Base-by-base conservation (phyloP, 2,797 vertebrate species). In the Ctenosaura bakeri region DNA sequence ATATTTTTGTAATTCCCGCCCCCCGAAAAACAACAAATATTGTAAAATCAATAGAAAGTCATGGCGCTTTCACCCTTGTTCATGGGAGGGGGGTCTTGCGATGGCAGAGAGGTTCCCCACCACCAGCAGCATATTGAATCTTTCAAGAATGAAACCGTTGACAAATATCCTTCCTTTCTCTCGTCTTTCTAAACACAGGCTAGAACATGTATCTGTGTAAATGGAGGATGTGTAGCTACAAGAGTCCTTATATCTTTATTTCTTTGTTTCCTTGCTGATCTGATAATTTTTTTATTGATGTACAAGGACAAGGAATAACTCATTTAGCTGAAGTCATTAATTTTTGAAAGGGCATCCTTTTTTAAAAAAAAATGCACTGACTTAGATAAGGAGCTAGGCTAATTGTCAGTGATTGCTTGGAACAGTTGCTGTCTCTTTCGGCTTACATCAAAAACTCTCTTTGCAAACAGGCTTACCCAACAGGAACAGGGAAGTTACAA, bases 221-320 rank as follows among this genome's bases (percentile, higher is more conserved):
- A 77, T 32, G 71, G 32, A 74, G 32, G n/a, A 35, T 35, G 1
- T 42, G 42, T 9, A 20, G 74, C 18, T 22, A 42, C 26, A 83
- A 46, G 38, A 62, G 10, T 35, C 18, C 13, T 9, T 26, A 9
- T 22, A 64, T 26, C 38, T 83, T 22, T 64, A 64, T 64, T 64
- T 24, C 62, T 64, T 64, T 42, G 26, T 59, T 50, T 83, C 22
- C 38, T 64, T 64, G 24, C 8, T 46, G 38, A 52, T 32, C 85
- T 88, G 85, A 85, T 90, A 88, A 88, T 10, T 86, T 24, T 64
- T 62, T 38, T 84, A 24, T 69, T 83, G 54, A 35, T 88, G 6
- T 32, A 50, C 32, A 69, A 69, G 83, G 42, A 62, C 56, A 88
- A 92, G 87, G 78, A 88, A 86, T 90, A 87, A 1, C 90, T 80